Evolutionary conservation across 2,888 invertebrate genomes (phyloP), one percentile per base, ranked within the genome.

Genomic region (Brachypterus glaber): DNA sequence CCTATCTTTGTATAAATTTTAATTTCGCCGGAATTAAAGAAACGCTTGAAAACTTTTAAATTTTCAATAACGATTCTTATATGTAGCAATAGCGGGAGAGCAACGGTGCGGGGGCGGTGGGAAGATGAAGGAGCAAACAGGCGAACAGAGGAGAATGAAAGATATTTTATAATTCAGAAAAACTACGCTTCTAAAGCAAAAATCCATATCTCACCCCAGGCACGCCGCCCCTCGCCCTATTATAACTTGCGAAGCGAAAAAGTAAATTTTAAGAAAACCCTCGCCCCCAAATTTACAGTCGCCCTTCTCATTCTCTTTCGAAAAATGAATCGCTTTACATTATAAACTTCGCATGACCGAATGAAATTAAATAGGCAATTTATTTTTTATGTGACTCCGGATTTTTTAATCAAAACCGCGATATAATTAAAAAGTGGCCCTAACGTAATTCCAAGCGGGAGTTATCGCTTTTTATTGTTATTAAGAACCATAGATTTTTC

Each of bases 231-330:
- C 36, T 41, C 37, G 41, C 50, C 63, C 63, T 61, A 63, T 65
- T 65, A 65, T 64, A 64, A 64, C 64, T 64, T 62, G 63, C 62
- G 60, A 60, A 63, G 63, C 62, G 64, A 64, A 64, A 65, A 65
- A 66, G 65, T 64, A 65, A 66, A 66, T 60, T 61, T 61, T 60
- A 61, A 61, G 60, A 60, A 59, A n/a, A 58, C 59, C 60, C 57
- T 58, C 63, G 58, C 56, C 58, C n/a, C 59, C 57, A 54, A 52
- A 50, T 50, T 48, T 56, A 47, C 54, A 62, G 57, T 55, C 57
- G 60, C 44, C 58, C 63, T 58, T 51, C 52, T 53, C 44, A 41
- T 40, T 49, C 39, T 48, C 51, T 39, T 30, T 33, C 43, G 38
- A 42, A 33, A 33, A 39, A 40, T 51, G 48, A 53, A 52, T 49